Evolutionary conservation across 92 coral and sea anemone genomes (phyloP), one percentile per base, ranked within the genome.

Genomic region (Blastomussa wellsi): DNA sequence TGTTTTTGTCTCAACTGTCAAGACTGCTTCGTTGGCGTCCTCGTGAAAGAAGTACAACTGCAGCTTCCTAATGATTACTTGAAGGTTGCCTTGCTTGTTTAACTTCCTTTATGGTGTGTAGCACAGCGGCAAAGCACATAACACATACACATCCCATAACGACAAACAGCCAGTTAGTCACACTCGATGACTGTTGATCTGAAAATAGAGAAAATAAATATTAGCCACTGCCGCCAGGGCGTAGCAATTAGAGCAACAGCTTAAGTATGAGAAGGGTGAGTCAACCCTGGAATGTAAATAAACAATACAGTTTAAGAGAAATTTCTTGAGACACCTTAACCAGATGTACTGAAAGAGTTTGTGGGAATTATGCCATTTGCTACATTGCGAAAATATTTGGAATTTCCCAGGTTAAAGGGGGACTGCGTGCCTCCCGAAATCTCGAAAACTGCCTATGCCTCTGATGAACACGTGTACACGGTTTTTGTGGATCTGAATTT

Each of bases 71-170:
- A 44, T 55, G 20, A 6, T 17, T 12, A 55, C 24, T 39, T 49
- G 77, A 2, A 49, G 48, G 52, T 26, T 29, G 57, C 39, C 60
- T 39, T 6, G 71, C 62, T 31, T 75, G 81, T 29, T 33, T 74
- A 26, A 35, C 48, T 22, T 74, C 74, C 66, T 42, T 83, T 9
- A 83, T 33, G 31, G 87, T 83, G 64, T 83, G 80, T 33, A 74
- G n/a, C 8, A 83, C 74, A 73, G 87, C 87, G 2, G 60, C 80
- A 12, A 83, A 32, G 74, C 87, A 83, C 17, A 74, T 4, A 0
- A 29, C 22, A 29, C 87, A 83, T 8, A 83, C 24, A 44, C 42
- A 39, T 37, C 87, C 87, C 87, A 83, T 74, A 0, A 83, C 74
- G 31, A 60, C 51, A 31, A 83, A 44, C 74, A 83, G 13, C 87